Evolutionary conservation across 2,113 vertebrate species (phyloP).

Genomic region (Lipotes vexillifer): DNA sequence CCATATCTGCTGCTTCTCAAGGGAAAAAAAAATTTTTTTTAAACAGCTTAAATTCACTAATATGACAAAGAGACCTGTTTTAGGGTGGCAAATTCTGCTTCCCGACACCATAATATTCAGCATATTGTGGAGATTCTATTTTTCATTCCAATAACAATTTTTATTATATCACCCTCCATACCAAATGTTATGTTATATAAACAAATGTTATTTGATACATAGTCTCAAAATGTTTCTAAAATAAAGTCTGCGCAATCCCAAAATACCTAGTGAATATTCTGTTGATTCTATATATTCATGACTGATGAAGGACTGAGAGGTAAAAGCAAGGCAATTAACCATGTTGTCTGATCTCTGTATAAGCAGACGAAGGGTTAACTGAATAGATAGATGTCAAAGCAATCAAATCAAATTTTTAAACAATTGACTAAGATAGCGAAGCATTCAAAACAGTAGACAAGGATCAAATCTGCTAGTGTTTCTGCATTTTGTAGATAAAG

Average conservation of each 20-base stretch:
- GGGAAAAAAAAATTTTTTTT: too few species aligned
- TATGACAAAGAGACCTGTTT: too few species aligned
- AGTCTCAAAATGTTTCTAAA: not conserved
- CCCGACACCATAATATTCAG: too few species aligned
- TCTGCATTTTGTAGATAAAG: not conserved
- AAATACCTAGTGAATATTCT: not conserved
- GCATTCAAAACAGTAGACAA: not conserved
- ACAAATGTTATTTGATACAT: not conserved
- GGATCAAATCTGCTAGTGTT: not conserved
- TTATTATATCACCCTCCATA: not conserved
- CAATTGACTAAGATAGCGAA: not conserved
- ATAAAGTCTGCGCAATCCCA: not conserved
- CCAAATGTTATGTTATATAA: not conserved
- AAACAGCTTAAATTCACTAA: too few species aligned
- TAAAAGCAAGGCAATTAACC: not conserved
- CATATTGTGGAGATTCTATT: not conserved
- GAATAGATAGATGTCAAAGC: not conserved
- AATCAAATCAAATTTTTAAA: conserved; percentile 1
- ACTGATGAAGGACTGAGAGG: not conserved
- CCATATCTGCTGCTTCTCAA: too few species aligned
- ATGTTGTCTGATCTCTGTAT: not conserved
- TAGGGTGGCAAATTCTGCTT: too few species aligned
- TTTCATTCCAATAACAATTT: not conserved
- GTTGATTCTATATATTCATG: not conserved
- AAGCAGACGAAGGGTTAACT: not conserved